Evolutionary conservation across 2,797 vertebrate genomes (phyloP).

Genomic region (Artibeus lituratus): DNA sequence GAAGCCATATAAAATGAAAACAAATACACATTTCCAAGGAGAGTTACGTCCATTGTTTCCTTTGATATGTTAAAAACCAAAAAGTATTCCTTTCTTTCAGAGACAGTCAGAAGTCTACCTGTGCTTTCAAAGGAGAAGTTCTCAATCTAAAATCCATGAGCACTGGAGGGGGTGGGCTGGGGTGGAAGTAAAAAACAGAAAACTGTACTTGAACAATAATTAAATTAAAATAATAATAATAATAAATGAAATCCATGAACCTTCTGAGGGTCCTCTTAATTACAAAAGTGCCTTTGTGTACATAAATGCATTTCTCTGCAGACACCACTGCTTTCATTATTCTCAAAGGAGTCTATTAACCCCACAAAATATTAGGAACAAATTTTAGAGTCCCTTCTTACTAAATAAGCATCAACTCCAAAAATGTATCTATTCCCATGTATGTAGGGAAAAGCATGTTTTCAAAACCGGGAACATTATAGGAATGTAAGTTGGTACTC

Average conservation of each 20-base stretch:
- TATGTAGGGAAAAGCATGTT: not conserved
- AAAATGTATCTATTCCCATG: not conserved
- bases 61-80: constrained; percentile 8
- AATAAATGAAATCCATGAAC: not conserved
- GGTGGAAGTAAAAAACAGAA: too few species aligned
- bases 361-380: not conserved
- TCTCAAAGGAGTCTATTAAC: not conserved
- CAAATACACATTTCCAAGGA: constrained; percentile 24
- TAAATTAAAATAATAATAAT: too few species aligned
- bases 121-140: not conserved
- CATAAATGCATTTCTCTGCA: constrained; percentile 15
- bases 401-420: not conserved
- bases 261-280: not conserved
- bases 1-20: constrained; percentile 31
- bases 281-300: not conserved
- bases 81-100: not conserved
- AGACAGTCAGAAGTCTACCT: not conserved
- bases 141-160: constrained; percentile 23
- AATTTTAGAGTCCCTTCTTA: constrained; percentile 25
- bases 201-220: too few species aligned
- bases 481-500: not conserved
- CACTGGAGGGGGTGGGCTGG: too few species aligned
- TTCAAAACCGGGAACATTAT: constrained; percentile 27
- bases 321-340: not conserved
- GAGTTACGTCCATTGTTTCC: not conserved